Conservation (phyloP, 2,113 vertebrate species). For the Microcebus griseorufus region DNA sequence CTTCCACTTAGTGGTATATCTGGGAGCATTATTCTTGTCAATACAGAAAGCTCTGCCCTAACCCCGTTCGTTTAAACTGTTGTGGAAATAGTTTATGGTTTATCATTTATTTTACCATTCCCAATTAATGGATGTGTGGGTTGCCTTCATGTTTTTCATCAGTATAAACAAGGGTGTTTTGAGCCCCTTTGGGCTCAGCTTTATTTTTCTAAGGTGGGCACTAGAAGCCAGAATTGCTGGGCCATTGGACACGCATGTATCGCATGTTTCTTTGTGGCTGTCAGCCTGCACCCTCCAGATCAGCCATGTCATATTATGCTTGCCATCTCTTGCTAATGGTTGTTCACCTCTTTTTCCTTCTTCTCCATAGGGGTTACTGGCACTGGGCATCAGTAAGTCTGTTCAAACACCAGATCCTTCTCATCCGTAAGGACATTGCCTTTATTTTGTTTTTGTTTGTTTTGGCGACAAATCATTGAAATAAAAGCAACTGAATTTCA, state of each 20-base stretch:
- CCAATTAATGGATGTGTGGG: neutral
- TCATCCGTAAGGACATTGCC: conserved; percentile 92
- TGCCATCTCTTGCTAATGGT: conserved; percentile 29
- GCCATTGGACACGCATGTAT: neutral
- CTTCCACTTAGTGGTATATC: neutral
- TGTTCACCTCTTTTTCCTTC: conserved; percentile 27
- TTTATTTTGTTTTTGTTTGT: conserved; percentile 41
- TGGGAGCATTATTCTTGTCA: neutral
- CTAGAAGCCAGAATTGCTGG: neutral
- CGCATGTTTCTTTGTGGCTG: neutral
- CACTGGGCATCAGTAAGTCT: conserved; percentile 97
- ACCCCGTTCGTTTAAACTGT: neutral
- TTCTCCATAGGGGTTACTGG: conserved; percentile 90
- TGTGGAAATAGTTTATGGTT: neutral
- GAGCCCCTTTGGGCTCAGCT: neutral
- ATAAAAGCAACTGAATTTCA: conserved; percentile 42
- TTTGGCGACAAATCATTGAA: neutral
- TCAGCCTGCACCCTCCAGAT: neutral
- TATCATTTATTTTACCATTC: conserved; percentile 17
- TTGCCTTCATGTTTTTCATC: neutral
- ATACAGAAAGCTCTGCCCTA: neutral
- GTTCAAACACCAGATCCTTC: conserved; percentile 93
- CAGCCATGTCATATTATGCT: neutral
- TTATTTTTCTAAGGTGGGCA: conserved; percentile 16
- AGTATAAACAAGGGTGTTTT: conserved; percentile 2